These are phyloP conservation scores for Microvelia longipes DNA, from an alignment of 1,140 invertebrate species.

Conservation along the genomic window DNA sequence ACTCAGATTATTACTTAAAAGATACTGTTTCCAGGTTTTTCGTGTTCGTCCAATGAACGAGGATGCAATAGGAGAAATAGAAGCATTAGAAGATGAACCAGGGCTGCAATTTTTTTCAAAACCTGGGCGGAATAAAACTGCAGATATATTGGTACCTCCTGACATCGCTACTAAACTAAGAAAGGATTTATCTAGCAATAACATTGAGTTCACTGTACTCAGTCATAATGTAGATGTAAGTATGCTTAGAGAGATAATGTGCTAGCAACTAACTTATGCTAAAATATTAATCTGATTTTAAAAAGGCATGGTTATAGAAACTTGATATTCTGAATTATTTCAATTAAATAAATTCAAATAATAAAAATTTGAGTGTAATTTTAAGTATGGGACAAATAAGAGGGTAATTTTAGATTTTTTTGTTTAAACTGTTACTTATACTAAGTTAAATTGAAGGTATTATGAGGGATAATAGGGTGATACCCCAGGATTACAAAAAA, in stretches of 20 bases:
- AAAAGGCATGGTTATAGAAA: too few species aligned
- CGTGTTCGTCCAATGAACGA: slow-evolving; percentile 1
- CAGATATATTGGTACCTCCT: slow-evolving; percentile 53
- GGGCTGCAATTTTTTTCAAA: slow-evolving; percentile 39
- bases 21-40: neutral
- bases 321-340: too few species aligned
- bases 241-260: neutral
- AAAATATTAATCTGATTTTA: neutral
- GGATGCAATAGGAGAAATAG: neutral
- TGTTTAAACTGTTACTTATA: too few species aligned
- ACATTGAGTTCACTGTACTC: slow-evolving; percentile 47
- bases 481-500: too few species aligned
- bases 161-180: slow-evolving; percentile 43
- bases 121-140: slow-evolving; percentile 39
- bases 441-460: too few species aligned
- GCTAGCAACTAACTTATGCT: slow-evolving; percentile 1
- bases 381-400: too few species aligned
- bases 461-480: too few species aligned
- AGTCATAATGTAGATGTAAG: slow-evolving; percentile 55
- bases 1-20: too few species aligned
- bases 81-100: slow-evolving; percentile 25
- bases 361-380: too few species aligned
- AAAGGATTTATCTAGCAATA: slow-evolving; percentile 41
- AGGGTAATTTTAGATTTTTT: too few species aligned
- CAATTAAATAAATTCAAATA: too few species aligned